Conservation (phyloP, 1,140 invertebrate genomes). For the Samia ricini region DNA sequence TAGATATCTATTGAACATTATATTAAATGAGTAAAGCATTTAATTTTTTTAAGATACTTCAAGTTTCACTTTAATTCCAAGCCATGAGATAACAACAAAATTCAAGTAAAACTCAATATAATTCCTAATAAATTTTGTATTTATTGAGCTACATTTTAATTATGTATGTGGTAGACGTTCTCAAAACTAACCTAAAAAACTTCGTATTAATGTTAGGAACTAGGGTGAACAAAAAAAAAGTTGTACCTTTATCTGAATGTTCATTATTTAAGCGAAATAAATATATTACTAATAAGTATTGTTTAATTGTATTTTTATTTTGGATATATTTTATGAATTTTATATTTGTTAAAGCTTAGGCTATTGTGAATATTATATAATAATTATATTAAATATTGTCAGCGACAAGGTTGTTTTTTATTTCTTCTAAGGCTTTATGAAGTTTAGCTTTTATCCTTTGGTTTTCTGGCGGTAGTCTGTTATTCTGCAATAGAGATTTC, state of each 20-base stretch:
- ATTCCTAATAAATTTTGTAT: no score
- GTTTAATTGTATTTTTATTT: slow-evolving; percentile 20
- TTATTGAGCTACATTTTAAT: no score
- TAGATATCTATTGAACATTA: no score
- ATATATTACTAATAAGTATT: slow-evolving; percentile 5
- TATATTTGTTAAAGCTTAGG: slow-evolving; percentile 33
- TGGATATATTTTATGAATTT: slow-evolving; percentile 40
- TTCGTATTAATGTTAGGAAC: no score
- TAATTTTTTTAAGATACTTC: no score
- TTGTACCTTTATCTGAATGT: background rate
- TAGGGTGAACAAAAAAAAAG: no score
- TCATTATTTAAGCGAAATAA: background rate
- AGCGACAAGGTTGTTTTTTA: slow-evolving; percentile 48
- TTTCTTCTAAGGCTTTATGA: slow-evolving; percentile 40
- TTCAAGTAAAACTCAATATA: no score
- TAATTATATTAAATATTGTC: slow-evolving; percentile 60
- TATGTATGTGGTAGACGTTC: no score
- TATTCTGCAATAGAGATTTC: slow-evolving; percentile 45
- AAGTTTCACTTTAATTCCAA: no score
- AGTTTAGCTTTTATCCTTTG: slow-evolving; percentile 49
- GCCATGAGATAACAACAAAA: no score
- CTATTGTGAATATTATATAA: slow-evolving; percentile 27
- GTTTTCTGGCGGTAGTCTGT: slow-evolving; percentile 45
- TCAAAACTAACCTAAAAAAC: no score
- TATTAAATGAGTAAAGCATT: no score